phyloP scores from a whole-genome alignment of 2,888 invertebrate species.

The Pyrgus malvae region DNA sequence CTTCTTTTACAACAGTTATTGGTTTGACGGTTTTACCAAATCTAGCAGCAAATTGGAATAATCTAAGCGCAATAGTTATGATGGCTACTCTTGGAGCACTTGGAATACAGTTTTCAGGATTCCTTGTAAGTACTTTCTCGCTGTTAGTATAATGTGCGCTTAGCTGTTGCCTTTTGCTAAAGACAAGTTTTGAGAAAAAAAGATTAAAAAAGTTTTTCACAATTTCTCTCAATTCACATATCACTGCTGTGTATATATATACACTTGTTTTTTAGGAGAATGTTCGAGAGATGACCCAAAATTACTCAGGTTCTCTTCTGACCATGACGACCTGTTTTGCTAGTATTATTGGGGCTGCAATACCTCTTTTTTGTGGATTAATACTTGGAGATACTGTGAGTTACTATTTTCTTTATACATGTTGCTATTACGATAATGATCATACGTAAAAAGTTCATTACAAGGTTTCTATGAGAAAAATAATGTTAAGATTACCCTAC shows the following conservation, averaged over 20 bases:
- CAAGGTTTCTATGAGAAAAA: too few relatives aligned
- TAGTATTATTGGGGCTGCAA: slow-evolving; percentile 48
- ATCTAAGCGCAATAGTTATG: slow-evolving; percentile 43
- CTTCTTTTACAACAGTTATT: slow-evolving; percentile 51
- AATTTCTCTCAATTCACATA: too few relatives aligned
- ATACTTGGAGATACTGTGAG: slow-evolving; percentile 51
- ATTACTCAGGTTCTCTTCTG: slow-evolving; percentile 54
- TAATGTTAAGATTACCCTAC: too few relatives aligned
- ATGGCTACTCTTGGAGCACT: slow-evolving; percentile 46
- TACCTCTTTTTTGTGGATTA: slow-evolving; percentile 52
- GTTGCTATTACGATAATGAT: too few relatives aligned
- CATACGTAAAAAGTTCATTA: too few relatives aligned
- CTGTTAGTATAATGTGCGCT: neutral
- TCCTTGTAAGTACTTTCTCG: slow-evolving; percentile 50
- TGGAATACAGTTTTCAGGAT: slow-evolving; percentile 64
- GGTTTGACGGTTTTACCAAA: slow-evolving; percentile 53
- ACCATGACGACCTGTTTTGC: slow-evolving; percentile 53
- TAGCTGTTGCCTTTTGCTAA: too few relatives aligned
- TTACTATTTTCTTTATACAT: neutral
- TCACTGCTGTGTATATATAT: too few relatives aligned
- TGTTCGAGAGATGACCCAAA: slow-evolving; percentile 60
- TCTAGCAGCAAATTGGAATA: slow-evolving; percentile 43
- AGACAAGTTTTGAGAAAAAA: too few relatives aligned
- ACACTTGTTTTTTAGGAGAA: slow-evolving; percentile 48
- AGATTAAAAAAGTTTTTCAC: too few relatives aligned